Evolutionary conservation across 2,888 invertebrate genomes (phyloP), one percentile per base, ranked within the genome.

Genomic region (Tachina grossa): DNA sequence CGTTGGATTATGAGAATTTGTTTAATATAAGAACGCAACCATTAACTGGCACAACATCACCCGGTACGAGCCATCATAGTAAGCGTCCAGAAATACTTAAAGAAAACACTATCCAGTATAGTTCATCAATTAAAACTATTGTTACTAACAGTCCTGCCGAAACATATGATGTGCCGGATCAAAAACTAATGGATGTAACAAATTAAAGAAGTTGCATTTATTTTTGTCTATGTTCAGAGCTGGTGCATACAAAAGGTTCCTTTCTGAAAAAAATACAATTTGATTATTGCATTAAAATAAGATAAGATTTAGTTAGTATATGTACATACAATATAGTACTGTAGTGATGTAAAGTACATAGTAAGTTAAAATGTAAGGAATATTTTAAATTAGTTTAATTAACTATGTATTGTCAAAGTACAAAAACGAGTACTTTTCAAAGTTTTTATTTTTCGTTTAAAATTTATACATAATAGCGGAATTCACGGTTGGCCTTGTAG

Each of bases 1-100:
- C 90, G n/a, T 88, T 89, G 14, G 90, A 91, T 78, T 89, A 89
- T 63, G 91, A 92, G 82, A 90, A 91, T 83, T 88, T 89, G 41
- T 91, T 92, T 63, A 91, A 90, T 86, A 71, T 65, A 10, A 85
- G 63, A 63, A 63, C 14, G 16, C 77, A 78, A 31, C 22, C 69
- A 2, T 13, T 72, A 43, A 19, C 66, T 1, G 59, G 72, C 39
- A 63, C 76, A 47, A 79, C 80, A 55, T 85, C 81, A 31, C 79
- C 85, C 6, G 53, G 75, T 51, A 79, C 57, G 14, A 79, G 22
- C 43, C 77, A 80, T 47, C 83, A 87, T 55, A 75, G 81, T 16
- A 87, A 87, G 65, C 76, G 87, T 82, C 86, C 87, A 49, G 83
- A 83, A 80, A 83, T 86, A 83, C 77, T 68, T 71, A 87, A 84